Evolutionary conservation across 2,888 invertebrate species (phyloP), one percentile per base, ranked within the genome.

Genomic region (Tiliacea citrago): DNA sequence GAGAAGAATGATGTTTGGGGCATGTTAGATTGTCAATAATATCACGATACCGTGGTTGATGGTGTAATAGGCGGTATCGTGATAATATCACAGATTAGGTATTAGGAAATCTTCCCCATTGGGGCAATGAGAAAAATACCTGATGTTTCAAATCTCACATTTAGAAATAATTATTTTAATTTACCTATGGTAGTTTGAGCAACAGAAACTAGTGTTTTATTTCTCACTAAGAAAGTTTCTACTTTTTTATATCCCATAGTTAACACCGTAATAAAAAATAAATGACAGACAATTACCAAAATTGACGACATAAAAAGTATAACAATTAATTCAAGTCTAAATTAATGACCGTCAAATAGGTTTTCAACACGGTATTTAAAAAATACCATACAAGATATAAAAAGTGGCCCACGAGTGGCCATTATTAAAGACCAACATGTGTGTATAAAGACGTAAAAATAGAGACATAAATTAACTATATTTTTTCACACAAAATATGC

Each of bases 381-480:
- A 77, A 81, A 77, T 73, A 61, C 66, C 42, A 35, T 67, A 60
- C 21, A 39, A 6, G 16, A 39, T 51, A 57, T 74, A 75, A 75
- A 74, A 82, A 73, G 67, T 73, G 47, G 13, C 58, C 58, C 24
- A 57, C 61, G 68, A 77, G 42, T 49, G 24, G 47, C 72, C 49
- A 68, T 83, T 29, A 29, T 3, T 87, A 86, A 75, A 68, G 42
- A 66, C 73, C 47, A 65, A 65, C 72, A 69, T 73, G 75, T 79
- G 47, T 73, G 57, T 71, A 76, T 75, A 75, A 42, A 81, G 77
- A 76, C 29, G 67, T 82, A 85, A 83, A 87, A 82, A 87, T 87
- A 85, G 55, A 82, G 81, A 85, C 79, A 79, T 85, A 83, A 83
- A 85, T 81, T 80, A 76, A 75, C 73, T 73, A 62, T 60, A 55